Evolutionary conservation across 1,140 invertebrate genomes (phyloP).

Genomic region (Bactericera cockerelli): DNA sequence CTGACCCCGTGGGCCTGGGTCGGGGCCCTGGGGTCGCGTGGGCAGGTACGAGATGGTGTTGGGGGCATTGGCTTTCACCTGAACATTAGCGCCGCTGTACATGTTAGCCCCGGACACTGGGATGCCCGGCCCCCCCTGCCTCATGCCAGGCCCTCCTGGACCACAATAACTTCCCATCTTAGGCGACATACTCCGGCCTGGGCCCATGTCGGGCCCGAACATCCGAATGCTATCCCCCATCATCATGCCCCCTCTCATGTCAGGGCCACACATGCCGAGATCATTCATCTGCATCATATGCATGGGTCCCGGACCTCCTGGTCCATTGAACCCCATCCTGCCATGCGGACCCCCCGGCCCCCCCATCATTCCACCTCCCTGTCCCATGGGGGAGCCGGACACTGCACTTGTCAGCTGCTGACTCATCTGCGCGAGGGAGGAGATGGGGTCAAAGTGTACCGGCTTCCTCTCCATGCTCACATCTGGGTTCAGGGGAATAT

Average conservation of each 20-base stretch:
- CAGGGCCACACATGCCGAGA: conserved; percentile 32
- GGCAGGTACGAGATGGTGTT: conserved; percentile 97
- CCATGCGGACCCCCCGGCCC: conserved; percentile 22
- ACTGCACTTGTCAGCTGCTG: conserved; percentile 71
- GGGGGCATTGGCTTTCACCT: conserved; percentile 89
- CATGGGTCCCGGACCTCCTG: conserved; percentile 27
- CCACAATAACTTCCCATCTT: conserved; percentile 26
- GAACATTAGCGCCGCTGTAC: conserved; percentile 69
- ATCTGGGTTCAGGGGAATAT: conserved; percentile 61
- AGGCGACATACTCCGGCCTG: conserved; percentile 27
- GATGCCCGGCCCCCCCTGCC: conserved; percentile 15
- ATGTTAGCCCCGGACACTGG: conserved; percentile 34
- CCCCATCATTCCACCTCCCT: conserved; percentile 26
- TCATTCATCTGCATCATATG: conserved; percentile 37
- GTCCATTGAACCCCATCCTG: conserved; percentile 34
- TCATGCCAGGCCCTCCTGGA: conserved; percentile 13
- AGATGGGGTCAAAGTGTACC: conserved; percentile 76
- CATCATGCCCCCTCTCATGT: conserved; percentile 32
- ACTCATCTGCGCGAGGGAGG: conserved; percentile 84
- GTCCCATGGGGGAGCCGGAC: conserved; percentile 37
- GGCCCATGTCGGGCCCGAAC: conserved; percentile 28
- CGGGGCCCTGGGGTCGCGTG: conserved; percentile 58
- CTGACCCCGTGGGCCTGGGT: conserved; percentile 49
- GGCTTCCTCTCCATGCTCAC: conserved; percentile 31
- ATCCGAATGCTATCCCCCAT: conserved; percentile 19